Percentiles rank a stretch among this genome's conserved stretches.
Conservation (phyloP, 2,888 invertebrate species). For the Silvanus unidentatus region DNA sequence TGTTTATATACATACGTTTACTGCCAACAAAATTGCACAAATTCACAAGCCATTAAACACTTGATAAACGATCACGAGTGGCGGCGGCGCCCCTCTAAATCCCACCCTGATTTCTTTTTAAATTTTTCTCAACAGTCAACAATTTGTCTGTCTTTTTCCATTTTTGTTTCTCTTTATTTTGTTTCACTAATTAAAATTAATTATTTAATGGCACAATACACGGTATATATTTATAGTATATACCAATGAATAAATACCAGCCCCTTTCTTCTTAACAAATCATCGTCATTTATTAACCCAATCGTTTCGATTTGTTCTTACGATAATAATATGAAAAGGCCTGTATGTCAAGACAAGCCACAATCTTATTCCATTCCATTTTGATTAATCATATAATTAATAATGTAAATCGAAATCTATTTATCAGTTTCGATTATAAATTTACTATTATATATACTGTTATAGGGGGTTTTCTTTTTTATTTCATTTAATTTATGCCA, state of each 20-base stretch:
- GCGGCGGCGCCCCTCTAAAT: background rate
- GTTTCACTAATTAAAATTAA: slow-evolving; percentile 29
- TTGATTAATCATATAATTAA: slow-evolving; percentile 34
- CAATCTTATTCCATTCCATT: slow-evolving; percentile 1
- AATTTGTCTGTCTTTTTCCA: too few species aligned
- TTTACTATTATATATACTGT: background rate
- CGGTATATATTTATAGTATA: too few species aligned
- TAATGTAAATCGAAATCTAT: slow-evolving; percentile 29
- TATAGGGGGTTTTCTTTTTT: background rate
- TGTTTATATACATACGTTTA: slow-evolving; percentile 4
- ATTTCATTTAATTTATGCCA: slow-evolving; percentile 6
- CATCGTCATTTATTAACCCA: too few species aligned
- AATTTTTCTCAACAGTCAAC: background rate
- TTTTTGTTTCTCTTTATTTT: too few species aligned
- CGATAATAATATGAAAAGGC: too few species aligned
- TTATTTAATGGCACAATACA: slow-evolving; percentile 26
- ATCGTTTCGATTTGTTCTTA: too few species aligned
- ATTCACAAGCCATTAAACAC: slow-evolving; percentile 58
- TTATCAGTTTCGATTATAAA: slow-evolving; percentile 18
- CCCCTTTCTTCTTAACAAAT: too few species aligned
- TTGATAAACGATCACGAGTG: slow-evolving; percentile 49
- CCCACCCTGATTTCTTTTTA: background rate
- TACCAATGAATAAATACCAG: too few species aligned
- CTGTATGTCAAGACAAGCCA: too few species aligned
- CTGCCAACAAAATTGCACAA: slow-evolving; percentile 34